Percentiles rank a stretch among this genome's conserved stretches.
Evolutionary conservation across 2,797 vertebrate genomes (phyloP).

Genomic region (Lacerta agilis): DNA sequence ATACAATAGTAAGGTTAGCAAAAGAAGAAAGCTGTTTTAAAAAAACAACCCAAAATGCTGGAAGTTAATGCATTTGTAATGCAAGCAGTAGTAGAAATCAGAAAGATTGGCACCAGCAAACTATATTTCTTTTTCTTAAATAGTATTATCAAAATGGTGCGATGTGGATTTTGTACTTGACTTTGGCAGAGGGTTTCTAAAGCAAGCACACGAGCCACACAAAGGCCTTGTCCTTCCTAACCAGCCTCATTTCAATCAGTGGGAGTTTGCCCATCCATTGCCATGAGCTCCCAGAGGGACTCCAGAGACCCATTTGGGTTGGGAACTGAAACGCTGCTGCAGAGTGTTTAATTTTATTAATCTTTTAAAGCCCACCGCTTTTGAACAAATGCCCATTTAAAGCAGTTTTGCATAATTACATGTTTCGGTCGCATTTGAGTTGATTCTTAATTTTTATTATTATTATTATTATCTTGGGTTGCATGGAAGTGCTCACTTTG

Average conservation of each 20-base stretch:
- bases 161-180: constrained; percentile 43
- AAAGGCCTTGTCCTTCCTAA: constrained; percentile 26
- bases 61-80: background rate
- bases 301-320: background rate
- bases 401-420: constrained; percentile 13
- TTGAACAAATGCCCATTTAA: constrained; percentile 31
- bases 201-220: background rate
- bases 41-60: constrained; percentile 49
- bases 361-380: constrained; percentile 18
- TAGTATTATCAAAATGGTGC: constrained; percentile 19
- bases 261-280: constrained; percentile 17
- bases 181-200: constrained; percentile 18
- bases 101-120: constrained; percentile 59
- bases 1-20: constrained; percentile 46
- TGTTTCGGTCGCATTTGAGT: constrained; percentile 50
- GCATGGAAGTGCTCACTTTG: constrained; percentile 18
- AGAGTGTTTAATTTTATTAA: constrained; percentile 31
- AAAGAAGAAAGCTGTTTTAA: constrained; percentile 55
- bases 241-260: background rate
- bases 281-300: background rate
- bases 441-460: constrained; percentile 51
- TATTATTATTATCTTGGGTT: constrained; percentile 42
- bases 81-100: constrained; percentile 35
- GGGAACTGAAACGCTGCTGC: background rate
- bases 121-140: background rate